Conservation (phyloP, 2,888 invertebrate genomes). For the Muscina levida region DNA sequence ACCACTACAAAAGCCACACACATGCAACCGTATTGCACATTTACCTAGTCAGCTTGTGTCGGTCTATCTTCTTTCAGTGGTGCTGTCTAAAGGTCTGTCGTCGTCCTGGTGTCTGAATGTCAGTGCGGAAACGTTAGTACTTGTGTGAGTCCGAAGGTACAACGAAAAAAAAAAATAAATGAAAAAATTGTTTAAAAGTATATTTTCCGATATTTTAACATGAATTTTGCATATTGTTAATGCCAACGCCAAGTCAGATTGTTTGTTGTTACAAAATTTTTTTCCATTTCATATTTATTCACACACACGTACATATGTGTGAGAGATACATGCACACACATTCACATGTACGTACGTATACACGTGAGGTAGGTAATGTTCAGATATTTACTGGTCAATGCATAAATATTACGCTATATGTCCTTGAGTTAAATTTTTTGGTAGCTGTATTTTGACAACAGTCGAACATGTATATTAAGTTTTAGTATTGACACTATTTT, state of each 20-base stretch:
- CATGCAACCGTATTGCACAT: slow-evolving; percentile 33
- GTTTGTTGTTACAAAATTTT: slow-evolving; percentile 38
- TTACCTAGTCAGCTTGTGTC: background rate
- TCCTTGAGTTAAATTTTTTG: too few relatives aligned
- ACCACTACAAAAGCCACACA: background rate
- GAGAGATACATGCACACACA: too few relatives aligned
- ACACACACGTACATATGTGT: background rate
- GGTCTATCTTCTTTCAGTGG: background rate
- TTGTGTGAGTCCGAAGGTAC: background rate
- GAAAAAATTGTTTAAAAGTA: slow-evolving; percentile 68
- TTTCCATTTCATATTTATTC: slow-evolving; percentile 24
- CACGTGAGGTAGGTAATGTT: too few relatives aligned
- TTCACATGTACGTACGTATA: background rate
- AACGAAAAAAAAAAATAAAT: background rate
- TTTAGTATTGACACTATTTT: too few relatives aligned
- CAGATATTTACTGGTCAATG: too few relatives aligned
- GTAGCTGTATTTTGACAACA: too few relatives aligned
- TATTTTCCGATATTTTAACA: slow-evolving; percentile 77
- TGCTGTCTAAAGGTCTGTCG: background rate
- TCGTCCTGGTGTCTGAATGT: background rate
- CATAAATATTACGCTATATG: too few relatives aligned
- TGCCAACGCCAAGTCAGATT: slow-evolving; percentile 65
- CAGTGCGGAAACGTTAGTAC: background rate
- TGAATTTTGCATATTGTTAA: slow-evolving; percentile 77
- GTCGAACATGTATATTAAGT: too few relatives aligned